Percentiles rank a stretch among this genome's conserved stretches.
Conservation (phyloP, 2,888 invertebrate species). For the Hyppa rectilinea region DNA sequence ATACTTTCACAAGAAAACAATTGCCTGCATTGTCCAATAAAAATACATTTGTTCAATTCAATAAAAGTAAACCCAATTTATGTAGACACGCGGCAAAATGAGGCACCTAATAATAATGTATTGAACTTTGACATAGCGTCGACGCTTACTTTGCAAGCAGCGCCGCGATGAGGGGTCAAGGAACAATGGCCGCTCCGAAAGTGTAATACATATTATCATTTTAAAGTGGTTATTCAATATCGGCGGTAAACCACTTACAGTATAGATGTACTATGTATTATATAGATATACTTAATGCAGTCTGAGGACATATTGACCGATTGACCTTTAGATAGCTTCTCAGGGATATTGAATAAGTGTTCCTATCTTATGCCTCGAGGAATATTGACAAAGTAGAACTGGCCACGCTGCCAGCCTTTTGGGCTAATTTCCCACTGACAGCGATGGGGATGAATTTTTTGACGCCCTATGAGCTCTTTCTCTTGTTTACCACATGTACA, state of each 20-base stretch:
- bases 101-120: constrained; percentile 1
- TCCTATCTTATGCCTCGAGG: constrained; percentile 11
- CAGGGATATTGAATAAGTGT: constrained; percentile 43
- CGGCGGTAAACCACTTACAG: constrained; percentile 11
- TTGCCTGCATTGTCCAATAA: constrained; percentile 12
- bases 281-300: constrained; percentile 37
- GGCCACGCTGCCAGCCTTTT: too few species aligned
- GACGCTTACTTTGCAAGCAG: not conserved
- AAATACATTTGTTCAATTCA: constrained; percentile 38
- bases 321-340: constrained; percentile 54
- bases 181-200: constrained; percentile 14
- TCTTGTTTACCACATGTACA: too few species aligned
- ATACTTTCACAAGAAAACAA: not conserved
- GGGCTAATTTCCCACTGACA: too few species aligned
- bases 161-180: constrained; percentile 7
- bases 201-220: constrained; percentile 23
- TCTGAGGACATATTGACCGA: constrained; percentile 37
- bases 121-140: constrained; percentile 9
- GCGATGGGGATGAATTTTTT: too few species aligned
- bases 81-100: not conserved
- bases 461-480: too few species aligned
- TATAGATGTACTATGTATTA: constrained; percentile 15
- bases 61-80: constrained; percentile 2
- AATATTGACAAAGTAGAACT: constrained; percentile 9
- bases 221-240: constrained; percentile 54